Evolutionary conservation across 1,140 invertebrate species (phyloP), one percentile per base, ranked within the genome.

Genomic region (Drosophila eugracilis): DNA sequence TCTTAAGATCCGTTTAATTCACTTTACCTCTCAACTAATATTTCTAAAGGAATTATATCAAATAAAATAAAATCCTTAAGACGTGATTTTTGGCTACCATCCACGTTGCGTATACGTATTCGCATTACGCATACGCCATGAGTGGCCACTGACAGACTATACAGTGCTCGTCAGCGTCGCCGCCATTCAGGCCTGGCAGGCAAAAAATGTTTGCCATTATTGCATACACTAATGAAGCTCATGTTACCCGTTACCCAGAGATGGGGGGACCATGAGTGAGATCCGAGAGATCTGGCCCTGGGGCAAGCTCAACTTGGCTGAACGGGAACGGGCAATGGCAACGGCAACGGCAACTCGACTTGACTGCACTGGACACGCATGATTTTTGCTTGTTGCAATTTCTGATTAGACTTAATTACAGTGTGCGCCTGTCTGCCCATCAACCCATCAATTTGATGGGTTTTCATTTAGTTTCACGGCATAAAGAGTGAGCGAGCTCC

Each of bases 171-270:
- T 74, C 58, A 65, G 34, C 60, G 34, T 72, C 24, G 50, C 48
- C 47, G 50, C 69, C 62, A 65, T 63, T 77, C 28, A 67, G 78
- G 83, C 78, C 69, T 89, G 84, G 78, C 71, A 76, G 84, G 83
- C 75, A 89, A 83, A 89, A 88, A 88, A 88, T 88, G 81, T 81
- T 86, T 81, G 78, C 83, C 84, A 88, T 88, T 88, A 88, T 88
- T 88, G 83, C 83, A 89, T 88, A 89, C 83, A 88, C 83, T 88
- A 88, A 88, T 88, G 83, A 88, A 88, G 83, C 84, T 88, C 83
- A 88, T 88, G 84, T 88, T 88, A 75, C 83, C 73, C 44, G 62
- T 30, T 30, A 57, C 47, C 32, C 37, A 28, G 36, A 10, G 19
- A 24, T 15, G 44, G 47, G 22, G 22, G 45, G 58, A n/a, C n/a